A percentile compares a stretch with the other conserved stretches of the same genome.
Evolutionary conservation across 1,140 invertebrate species (phyloP).

Genomic region (Micrasema longulum): DNA sequence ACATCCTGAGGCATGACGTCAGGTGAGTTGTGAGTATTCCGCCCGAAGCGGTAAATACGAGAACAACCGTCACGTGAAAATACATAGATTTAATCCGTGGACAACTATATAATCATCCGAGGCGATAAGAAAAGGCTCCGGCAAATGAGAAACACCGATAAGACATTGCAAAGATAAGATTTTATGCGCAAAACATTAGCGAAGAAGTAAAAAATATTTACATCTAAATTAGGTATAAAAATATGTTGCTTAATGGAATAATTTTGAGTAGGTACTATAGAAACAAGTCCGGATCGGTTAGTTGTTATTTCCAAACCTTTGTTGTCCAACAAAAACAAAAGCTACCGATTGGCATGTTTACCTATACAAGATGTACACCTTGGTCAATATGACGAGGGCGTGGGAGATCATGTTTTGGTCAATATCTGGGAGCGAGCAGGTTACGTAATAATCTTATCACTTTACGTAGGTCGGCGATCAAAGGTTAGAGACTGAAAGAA

Average conservation of each 20-base stretch:
- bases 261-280: too few relatives aligned
- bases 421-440: constrained; percentile 1
- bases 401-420: constrained; percentile 4
- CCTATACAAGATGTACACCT: too few relatives aligned
- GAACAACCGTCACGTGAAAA: background rate
- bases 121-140: background rate
- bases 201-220: background rate
- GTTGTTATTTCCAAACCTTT: too few relatives aligned
- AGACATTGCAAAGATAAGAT: background rate
- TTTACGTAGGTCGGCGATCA: constrained; percentile 12
- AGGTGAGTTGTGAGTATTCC: background rate
- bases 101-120: constrained; percentile 8
- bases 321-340: too few relatives aligned
- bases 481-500: constrained; percentile 6
- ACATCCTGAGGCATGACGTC: constrained; percentile 12
- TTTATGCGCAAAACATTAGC: constrained; percentile 6
- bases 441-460: constrained; percentile 15
- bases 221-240: too few relatives aligned
- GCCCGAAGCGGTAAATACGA: background rate
- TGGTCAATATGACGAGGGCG: background rate
- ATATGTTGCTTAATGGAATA: too few relatives aligned
- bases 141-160: background rate
- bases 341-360: too few relatives aligned
- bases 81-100: background rate
- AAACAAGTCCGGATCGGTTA: too few relatives aligned